These are phyloP conservation scores for Diaprepes abbreviatus DNA, from an alignment of 2,888 invertebrate species.

Conservation along the genomic window DNA sequence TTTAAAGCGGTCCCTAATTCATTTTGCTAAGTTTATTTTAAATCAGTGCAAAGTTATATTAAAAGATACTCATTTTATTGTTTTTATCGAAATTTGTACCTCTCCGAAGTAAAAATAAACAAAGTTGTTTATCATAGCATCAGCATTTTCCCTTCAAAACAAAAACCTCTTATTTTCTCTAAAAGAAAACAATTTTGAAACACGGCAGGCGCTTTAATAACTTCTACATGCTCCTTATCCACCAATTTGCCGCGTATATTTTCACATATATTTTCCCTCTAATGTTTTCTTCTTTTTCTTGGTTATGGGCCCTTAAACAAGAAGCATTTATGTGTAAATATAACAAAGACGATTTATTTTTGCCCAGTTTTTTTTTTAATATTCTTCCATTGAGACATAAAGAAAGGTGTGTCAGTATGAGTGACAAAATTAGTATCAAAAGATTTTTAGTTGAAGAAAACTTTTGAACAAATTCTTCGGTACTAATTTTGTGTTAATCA, in stretches of 20 bases:
- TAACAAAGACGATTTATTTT: slow-evolving; percentile 30
- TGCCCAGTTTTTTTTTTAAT: slow-evolving; percentile 9
- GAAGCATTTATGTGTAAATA: slow-evolving; percentile 45
- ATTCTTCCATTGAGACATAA: not conserved
- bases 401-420: not conserved
- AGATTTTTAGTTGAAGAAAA: too few relatives aligned
- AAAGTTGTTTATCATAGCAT: too few relatives aligned
- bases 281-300: slow-evolving; percentile 15
- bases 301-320: slow-evolving; percentile 43
- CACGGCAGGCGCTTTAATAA: slow-evolving; percentile 2
- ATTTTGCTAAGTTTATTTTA: too few relatives aligned
- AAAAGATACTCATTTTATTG: too few relatives aligned
- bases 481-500: too few relatives aligned
- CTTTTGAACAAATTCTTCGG: too few relatives aligned
- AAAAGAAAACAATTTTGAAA: not conserved
- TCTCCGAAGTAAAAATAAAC: too few relatives aligned
- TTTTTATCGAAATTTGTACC: too few relatives aligned
- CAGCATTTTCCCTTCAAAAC: too few relatives aligned
- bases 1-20: too few relatives aligned
- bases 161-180: not conserved
- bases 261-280: slow-evolving; percentile 19
- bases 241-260: slow-evolving; percentile 24
- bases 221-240: slow-evolving; percentile 1
- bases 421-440: too few relatives aligned
- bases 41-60: too few relatives aligned